Evolutionary conservation across 92 coral and sea anemone species (phyloP), one percentile per base, ranked within the genome.

Genomic region (Nematostella vectensis): DNA sequence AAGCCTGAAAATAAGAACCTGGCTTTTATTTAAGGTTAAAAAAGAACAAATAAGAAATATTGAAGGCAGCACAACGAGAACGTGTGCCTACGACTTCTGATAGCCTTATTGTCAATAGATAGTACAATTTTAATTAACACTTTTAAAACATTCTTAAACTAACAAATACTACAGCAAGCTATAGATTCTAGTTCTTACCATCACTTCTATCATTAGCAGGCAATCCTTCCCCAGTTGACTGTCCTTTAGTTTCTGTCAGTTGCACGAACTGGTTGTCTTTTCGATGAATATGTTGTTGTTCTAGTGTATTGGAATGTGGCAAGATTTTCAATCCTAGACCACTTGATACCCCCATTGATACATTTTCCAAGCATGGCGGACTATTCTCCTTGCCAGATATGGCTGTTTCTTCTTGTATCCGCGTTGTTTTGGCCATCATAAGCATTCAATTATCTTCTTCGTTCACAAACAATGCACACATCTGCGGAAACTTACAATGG

Each of bases 341-440:
- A 27, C 15, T 10, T 11, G 13, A 27, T 45, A 23, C 30, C 28
- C 11, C 8, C 51, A 21, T 60, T 23, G 19, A 50, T 26, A 15
- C 52, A 50, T 58, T 57, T 37, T 19, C 47, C 1, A 49, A 45
- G n/a, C 63, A 21, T 21, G 70, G 72, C 2, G 87, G 87, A 47
- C 76, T 63, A 30, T 79, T 79, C 65, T 79, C 87, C 54, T 72
- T 79, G 33, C 61, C 60, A 25, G 17, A 27, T 25, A 15, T 37
- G 10, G 13, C 25, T 10, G 31, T 8, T 19, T 29, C 48, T 8
- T 66, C 63, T 19, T 55, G 29, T 2, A 55, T 4, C 15, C 59
- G 33, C 43, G 55, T 24, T 11, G 55, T n/a, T 42, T 55, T 47
- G 21, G 57, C 72, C 72, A 66, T 66, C 60, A 31, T 42, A 58